phyloP scores from a whole-genome alignment of 2,888 invertebrate species.

The Dynastes hyllus region DNA sequence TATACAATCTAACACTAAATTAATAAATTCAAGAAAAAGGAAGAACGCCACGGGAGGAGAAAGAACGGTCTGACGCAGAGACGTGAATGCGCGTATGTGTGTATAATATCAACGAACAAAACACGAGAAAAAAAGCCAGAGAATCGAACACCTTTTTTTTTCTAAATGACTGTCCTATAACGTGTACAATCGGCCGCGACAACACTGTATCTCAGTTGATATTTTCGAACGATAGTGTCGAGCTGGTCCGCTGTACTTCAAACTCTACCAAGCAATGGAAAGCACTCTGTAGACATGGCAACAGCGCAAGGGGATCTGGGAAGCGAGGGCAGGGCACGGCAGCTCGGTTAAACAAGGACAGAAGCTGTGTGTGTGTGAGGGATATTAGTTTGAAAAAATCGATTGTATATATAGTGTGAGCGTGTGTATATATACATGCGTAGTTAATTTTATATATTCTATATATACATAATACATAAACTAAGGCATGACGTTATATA shows the following conservation, averaged over 20 bases:
- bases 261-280: conserved; percentile 65
- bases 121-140: conserved; percentile 54
- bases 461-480: conserved; percentile 27
- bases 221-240: conserved; percentile 53
- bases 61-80: conserved; percentile 27
- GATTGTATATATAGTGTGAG: conserved; percentile 50
- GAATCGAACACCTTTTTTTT: conserved; percentile 63
- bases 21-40: conserved; percentile 37
- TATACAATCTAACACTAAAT: conserved; percentile 31
- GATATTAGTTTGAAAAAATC: conserved; percentile 47
- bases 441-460: conserved; percentile 32
- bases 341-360: conserved; percentile 41
- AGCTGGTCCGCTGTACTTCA: conserved; percentile 56
- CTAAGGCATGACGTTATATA: conserved; percentile 32
- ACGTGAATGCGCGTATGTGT: background rate
- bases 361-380: conserved; percentile 36
- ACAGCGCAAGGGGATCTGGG: conserved; percentile 60
- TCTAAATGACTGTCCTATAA: conserved; percentile 63
- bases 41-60: conserved; percentile 14
- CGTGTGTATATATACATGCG: conserved; percentile 35
- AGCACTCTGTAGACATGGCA: conserved; percentile 65
- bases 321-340: conserved; percentile 13
- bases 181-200: conserved; percentile 58
- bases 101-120: conserved; percentile 26
- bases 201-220: conserved; percentile 57